Base-by-base conservation (phyloP, 2,797 vertebrate species). In the Tapirus indicus region DNA sequence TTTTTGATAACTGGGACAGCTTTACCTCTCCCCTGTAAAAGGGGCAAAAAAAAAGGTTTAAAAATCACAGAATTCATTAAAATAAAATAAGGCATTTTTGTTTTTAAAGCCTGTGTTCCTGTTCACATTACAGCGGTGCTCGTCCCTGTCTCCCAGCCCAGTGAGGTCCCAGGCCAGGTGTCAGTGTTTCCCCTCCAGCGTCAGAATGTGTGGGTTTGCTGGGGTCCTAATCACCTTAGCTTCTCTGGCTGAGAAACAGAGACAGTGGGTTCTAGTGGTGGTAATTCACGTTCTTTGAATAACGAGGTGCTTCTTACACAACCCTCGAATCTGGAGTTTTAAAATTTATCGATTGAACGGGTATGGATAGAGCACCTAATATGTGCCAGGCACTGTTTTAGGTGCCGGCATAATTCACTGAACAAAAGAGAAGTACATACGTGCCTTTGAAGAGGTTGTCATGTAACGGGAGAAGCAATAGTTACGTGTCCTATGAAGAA, bases 1-100 rank as follows among this genome's bases (percentile, higher is more conserved):
- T 96, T 98, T 99, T 99, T 95, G 97, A 92, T 97, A 91, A 97
- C 35, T 96, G 94, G 91, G 82, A 97, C 44, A 98, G 97, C 82
- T 97, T 98, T 91, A 97, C 96, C n/a, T 96, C 68, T 90, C 97
- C 97, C 16, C 49, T 97, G 3, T 98, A 93, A 92, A 49, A 80
- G 8, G 25, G 38, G 6, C 44, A 44, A 78, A 38, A 18, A 66
- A 49, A 71, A 29, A 21, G 18, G 74, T 92, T 78, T n/a, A 79
- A 97, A 88, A 95, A 91, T 97, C 80, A 83, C 29, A 60, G 27
- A 32, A 95, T 93, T 98, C 47, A 97, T 29, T 97, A 85, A 98
- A 98, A 98, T 98, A 98, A 98, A 98, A 62, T 5, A 12, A 88
- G 52, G 9, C 88, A 29, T 74, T 96, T 96, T 74, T 90, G 20